Percentiles rank a stretch among this genome's conserved stretches.
Conservation (phyloP, 2,888 invertebrate species). For the Bursaphelenchus okinawaensis region DNA sequence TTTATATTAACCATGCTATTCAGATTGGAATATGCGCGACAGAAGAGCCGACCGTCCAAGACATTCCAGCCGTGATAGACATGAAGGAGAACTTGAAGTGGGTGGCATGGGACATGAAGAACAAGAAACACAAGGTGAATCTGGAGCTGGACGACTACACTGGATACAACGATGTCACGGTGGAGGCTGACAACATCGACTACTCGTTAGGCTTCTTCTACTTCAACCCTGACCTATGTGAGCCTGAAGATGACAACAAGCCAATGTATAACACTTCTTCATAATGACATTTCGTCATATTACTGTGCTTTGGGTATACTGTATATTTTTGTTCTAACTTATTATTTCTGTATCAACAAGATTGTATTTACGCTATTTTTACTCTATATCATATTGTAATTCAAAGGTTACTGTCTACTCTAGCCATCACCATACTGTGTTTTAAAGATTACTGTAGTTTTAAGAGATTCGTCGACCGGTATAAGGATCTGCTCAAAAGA, state of each 20-base stretch:
- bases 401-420: neutral
- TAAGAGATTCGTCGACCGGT: neutral
- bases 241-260: slow-evolving; percentile 15
- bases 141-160: neutral
- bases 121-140: neutral
- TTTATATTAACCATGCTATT: slow-evolving; percentile 3
- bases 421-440: too few relatives aligned
- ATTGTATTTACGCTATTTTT: too few relatives aligned
- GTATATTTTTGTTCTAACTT: too few relatives aligned
- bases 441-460: neutral
- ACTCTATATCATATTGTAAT: neutral
- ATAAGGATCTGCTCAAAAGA: neutral
- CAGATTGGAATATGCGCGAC: slow-evolving; percentile 4
- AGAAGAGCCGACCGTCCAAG: neutral
- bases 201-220: slow-evolving; percentile 54
- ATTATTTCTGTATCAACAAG: too few relatives aligned
- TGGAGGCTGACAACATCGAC: slow-evolving; percentile 41
- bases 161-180: slow-evolving; percentile 47
- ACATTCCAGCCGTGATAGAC: neutral
- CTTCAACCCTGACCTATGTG: slow-evolving; percentile 49
- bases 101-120: neutral
- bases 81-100: neutral
- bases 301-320: too few relatives aligned
- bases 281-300: too few relatives aligned
- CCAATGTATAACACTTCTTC: too few relatives aligned